Percentiles rank a stretch among this genome's conserved stretches.
Conservation (phyloP, 2,797 vertebrate genomes). For the Todus mexicanus region DNA sequence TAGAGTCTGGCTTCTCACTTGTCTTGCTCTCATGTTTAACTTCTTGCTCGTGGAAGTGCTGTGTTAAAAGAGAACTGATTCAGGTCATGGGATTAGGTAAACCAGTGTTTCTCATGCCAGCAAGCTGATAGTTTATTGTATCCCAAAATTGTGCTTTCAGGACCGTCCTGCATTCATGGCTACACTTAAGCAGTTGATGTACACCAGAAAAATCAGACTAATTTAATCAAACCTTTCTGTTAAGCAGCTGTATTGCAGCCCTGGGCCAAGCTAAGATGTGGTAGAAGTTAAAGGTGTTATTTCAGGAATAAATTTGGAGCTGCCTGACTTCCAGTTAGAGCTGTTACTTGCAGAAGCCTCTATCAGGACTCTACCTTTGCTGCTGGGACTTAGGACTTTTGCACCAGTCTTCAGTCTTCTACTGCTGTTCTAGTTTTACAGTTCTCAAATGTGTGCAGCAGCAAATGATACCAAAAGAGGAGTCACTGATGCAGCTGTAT, state of each 20-base stretch:
- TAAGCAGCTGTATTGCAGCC: not conserved
- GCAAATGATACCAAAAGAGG: not conserved
- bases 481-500: not conserved
- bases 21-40: not conserved
- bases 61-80: not conserved
- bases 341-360: not conserved
- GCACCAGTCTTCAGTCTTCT: not conserved
- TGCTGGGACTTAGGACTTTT: not conserved
- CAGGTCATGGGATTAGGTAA: not conserved
- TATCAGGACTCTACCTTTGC: not conserved
- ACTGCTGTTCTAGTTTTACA: not conserved
- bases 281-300: not conserved
- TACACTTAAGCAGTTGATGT: not conserved
- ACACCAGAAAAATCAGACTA: not conserved
- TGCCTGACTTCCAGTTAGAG: not conserved
- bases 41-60: not conserved
- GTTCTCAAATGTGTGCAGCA: not conserved
- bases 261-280: not conserved
- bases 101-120: not conserved
- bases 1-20: not conserved
- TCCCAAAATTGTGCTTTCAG: not conserved
- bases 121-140: not conserved
- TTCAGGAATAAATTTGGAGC: not conserved
- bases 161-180: not conserved
- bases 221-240: not conserved